Percentiles rank a stretch among this genome's conserved stretches.
phyloP scores from a whole-genome alignment of 2,113 vertebrate species.

The Seriola rivoliana region DNA sequence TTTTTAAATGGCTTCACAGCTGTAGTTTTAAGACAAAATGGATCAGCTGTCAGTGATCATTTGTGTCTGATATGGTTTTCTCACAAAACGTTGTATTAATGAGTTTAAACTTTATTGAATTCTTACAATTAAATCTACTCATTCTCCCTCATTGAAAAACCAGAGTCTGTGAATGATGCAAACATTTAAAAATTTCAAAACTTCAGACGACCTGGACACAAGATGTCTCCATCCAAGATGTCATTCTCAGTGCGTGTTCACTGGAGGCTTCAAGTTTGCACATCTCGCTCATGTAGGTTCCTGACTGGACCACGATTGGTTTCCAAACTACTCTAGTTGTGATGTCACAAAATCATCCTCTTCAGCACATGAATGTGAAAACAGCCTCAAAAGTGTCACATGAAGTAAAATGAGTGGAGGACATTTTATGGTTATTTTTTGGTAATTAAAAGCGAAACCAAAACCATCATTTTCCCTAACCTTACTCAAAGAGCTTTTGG shows the following conservation, averaged over 20 bases:
- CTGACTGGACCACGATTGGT: not conserved
- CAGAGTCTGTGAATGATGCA: not conserved
- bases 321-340: not conserved
- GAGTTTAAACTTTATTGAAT: no score
- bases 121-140: no score
- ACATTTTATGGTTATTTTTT: not conserved
- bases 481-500: not conserved
- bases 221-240: not conserved
- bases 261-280: not conserved
- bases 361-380: not conserved
- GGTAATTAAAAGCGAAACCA: not conserved
- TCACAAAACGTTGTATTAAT: no score
- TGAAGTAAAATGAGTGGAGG: no score
- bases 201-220: not conserved
- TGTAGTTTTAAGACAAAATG: no score
- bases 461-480: no score
- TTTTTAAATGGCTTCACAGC: no score
- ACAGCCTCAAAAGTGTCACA: not conserved
- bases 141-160: no score
- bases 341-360: not conserved
- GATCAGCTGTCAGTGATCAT: no score
- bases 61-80: no score
- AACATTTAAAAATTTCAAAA: no score
- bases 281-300: not conserved
- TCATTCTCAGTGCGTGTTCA: not conserved